These are phyloP conservation scores for Amaurobius ferox DNA, from an alignment of 2,888 invertebrate species.

Conservation along the genomic window DNA sequence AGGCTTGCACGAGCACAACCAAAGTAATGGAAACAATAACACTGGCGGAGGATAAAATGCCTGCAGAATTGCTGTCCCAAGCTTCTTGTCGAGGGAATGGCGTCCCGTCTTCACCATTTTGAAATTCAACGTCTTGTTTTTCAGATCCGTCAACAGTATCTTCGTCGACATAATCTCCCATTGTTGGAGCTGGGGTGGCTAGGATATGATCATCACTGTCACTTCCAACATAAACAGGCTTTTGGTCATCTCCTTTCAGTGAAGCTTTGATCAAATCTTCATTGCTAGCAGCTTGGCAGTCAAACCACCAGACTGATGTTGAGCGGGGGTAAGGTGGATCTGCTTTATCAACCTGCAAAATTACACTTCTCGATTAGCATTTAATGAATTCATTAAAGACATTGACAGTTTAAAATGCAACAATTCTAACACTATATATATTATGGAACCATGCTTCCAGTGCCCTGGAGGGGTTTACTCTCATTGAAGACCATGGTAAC, in stretches of 20 bases:
- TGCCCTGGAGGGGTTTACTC: too few relatives aligned
- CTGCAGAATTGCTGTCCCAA: conserved; percentile 22
- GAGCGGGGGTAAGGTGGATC: conserved; percentile 92
- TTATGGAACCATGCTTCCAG: too few relatives aligned
- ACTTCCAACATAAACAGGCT: conserved; percentile 41
- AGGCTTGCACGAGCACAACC: neutral
- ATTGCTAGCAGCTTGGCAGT: conserved; percentile 81
- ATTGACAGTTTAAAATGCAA: too few relatives aligned
- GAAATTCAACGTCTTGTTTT: conserved; percentile 49
- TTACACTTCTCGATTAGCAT: too few relatives aligned
- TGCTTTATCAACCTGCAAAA: conserved; percentile 87
- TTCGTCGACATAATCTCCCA: conserved; percentile 35
- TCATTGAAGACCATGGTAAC: too few relatives aligned
- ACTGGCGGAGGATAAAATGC: neutral
- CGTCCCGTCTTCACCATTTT: conserved; percentile 29
- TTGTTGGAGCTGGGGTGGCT: conserved; percentile 15
- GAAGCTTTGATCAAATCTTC: conserved; percentile 55
- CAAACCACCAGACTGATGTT: conserved; percentile 96
- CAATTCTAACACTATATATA: too few relatives aligned
- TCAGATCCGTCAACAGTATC: conserved; percentile 61
- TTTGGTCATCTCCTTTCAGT: conserved; percentile 22
- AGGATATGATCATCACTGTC: neutral
- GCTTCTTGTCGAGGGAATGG: conserved; percentile 28
- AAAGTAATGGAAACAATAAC: neutral
- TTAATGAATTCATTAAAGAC: too few relatives aligned